A percentile compares a stretch with the other conserved stretches of the same genome.
Conservation (phyloP, 2,888 invertebrate species). For the Andrena hattorfiana region DNA sequence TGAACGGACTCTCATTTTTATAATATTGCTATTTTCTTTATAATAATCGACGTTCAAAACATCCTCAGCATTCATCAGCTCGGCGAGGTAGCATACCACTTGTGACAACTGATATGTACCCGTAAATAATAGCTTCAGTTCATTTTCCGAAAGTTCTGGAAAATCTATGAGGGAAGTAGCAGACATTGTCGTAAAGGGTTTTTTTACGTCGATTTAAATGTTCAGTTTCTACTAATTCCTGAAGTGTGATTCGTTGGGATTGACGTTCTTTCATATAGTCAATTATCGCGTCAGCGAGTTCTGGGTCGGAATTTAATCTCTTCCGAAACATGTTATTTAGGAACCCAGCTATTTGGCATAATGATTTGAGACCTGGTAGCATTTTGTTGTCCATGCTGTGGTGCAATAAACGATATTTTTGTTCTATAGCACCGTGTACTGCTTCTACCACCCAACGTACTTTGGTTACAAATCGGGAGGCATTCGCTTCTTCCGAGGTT, state of each 20-base stretch:
- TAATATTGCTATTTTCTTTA: too few relatives aligned
- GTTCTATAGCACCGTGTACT: too few relatives aligned
- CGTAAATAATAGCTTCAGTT: background rate
- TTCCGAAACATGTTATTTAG: background rate
- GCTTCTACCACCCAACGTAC: constrained; percentile 46
- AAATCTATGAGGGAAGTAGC: background rate
- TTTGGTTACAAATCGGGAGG: constrained; percentile 65
- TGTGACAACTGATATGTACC: background rate
- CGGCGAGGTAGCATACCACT: background rate
- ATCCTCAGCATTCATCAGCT: too few relatives aligned
- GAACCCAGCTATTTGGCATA: background rate
- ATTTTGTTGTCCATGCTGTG: too few relatives aligned
- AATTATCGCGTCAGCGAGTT: background rate
- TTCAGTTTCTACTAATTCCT: background rate
- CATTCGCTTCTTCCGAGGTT: constrained; percentile 37
- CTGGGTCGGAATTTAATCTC: background rate
- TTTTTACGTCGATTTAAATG: background rate
- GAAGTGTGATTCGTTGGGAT: background rate
- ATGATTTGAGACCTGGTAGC: too few relatives aligned
- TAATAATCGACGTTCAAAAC: too few relatives aligned
- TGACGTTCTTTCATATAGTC: background rate
- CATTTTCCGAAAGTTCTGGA: background rate
- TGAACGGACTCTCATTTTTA: too few relatives aligned
- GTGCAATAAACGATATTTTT: too few relatives aligned
- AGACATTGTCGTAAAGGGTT: background rate